phyloP scores from a whole-genome alignment of 1,140 invertebrate species.

The Atopsyche davidsoni region DNA sequence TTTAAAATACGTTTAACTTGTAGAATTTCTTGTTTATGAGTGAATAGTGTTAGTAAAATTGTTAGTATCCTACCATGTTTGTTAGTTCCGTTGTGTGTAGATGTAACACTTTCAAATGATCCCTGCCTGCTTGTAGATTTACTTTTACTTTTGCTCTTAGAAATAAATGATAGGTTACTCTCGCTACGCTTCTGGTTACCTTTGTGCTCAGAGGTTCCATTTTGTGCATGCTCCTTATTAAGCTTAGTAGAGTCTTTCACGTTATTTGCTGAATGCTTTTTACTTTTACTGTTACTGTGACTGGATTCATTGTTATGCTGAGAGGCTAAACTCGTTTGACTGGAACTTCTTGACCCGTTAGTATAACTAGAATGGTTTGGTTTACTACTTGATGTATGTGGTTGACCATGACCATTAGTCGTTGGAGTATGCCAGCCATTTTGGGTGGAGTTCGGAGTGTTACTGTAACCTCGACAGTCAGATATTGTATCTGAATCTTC shows the following conservation, averaged over 20 bases:
- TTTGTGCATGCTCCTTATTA: conserved; percentile 5
- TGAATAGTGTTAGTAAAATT: conserved; percentile 2
- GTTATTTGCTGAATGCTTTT: conserved; percentile 19
- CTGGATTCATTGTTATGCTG: conserved; percentile 17
- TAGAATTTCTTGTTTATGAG: neutral
- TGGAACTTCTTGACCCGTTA: conserved; percentile 22
- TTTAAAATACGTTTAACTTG: too few relatives aligned
- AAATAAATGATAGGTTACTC: conserved; percentile 18
- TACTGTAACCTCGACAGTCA: conserved; percentile 45
- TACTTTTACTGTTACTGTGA: conserved; percentile 15
- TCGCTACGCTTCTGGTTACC: conserved; percentile 19
- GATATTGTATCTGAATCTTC: conserved; percentile 49
- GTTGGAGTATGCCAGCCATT: conserved; percentile 47
- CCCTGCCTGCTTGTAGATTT: conserved; percentile 28
- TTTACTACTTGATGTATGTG: conserved; percentile 10
- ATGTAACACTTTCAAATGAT: conserved; percentile 25
- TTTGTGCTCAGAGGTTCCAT: conserved; percentile 11
- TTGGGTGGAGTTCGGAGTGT: conserved; percentile 42
- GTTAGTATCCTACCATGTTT: conserved; percentile 22
- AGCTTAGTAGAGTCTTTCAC: conserved; percentile 5
- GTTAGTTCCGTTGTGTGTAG: conserved; percentile 22
- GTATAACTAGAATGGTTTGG: conserved; percentile 18
- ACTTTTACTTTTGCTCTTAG: conserved; percentile 27
- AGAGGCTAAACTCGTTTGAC: conserved; percentile 24
- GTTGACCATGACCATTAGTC: conserved; percentile 22